phyloP scores from a whole-genome alignment of 2,113 vertebrate species.

The Anthoscopus minutus region DNA sequence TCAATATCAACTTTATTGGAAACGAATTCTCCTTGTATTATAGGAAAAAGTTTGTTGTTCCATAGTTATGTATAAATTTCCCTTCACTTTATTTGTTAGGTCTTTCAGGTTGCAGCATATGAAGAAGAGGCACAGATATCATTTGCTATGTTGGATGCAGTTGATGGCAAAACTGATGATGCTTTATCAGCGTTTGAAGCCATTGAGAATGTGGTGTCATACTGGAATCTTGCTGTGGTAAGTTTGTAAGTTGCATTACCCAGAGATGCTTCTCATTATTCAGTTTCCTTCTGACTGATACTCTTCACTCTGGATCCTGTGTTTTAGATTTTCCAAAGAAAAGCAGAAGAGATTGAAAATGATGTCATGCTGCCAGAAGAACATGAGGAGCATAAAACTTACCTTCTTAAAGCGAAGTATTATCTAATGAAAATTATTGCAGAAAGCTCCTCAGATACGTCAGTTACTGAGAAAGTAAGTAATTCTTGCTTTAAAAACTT shows the following conservation, averaged over 20 bases:
- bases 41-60: neutral
- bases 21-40: neutral
- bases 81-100: slow-evolving; percentile 60
- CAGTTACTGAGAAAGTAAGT: slow-evolving; percentile 80
- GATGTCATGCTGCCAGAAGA: slow-evolving; percentile 81
- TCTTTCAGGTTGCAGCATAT: slow-evolving; percentile 75
- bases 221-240: slow-evolving; percentile 93
- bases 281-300: neutral
- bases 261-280: neutral
- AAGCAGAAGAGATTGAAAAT: slow-evolving; percentile 88
- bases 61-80: neutral
- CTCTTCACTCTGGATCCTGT: neutral
- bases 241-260: neutral
- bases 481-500: neutral
- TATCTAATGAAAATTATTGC: slow-evolving; percentile 84
- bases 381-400: slow-evolving; percentile 84
- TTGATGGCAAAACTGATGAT: slow-evolving; percentile 91
- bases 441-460: slow-evolving; percentile 72
- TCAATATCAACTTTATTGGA: neutral
- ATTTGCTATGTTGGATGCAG: slow-evolving; percentile 83
- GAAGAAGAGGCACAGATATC: slow-evolving; percentile 86
- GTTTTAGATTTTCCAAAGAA: slow-evolving; percentile 86
- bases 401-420: slow-evolving; percentile 78
- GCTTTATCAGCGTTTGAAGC: slow-evolving; percentile 86
- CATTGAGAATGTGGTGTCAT: slow-evolving; percentile 83